These are phyloP conservation scores for human (Homo sapiens) DNA, from an alignment of 2,113 vertebrate genomes.

Conservation along the genomic window GRCh38 chr16:12584501-12585000, in stretches of 20 bases:
- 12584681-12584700: fast-evolving
- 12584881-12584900: fast-evolving
- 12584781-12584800: not conserved
- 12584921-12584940: not conserved
- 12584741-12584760: not conserved
- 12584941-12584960: not conserved
- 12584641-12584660: no score
- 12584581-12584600: no score
- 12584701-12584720: not conserved
- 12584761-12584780: not conserved
- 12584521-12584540: no score
- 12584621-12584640: no score
- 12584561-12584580: no score
- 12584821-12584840: fast-evolving
- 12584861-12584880: not conserved
- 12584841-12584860: no score
- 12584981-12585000: fast-evolving
- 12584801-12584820: not conserved
- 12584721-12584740: not conserved
- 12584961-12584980: fast-evolving
- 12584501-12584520: no score
- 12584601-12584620: fast-evolving
- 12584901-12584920: fast-evolving
- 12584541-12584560: no score
- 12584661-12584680: fast-evolving